These are phyloP conservation scores for Furnarius figulus DNA, from an alignment of 2,113 vertebrate genomes.

Conservation along the genomic window DNA sequence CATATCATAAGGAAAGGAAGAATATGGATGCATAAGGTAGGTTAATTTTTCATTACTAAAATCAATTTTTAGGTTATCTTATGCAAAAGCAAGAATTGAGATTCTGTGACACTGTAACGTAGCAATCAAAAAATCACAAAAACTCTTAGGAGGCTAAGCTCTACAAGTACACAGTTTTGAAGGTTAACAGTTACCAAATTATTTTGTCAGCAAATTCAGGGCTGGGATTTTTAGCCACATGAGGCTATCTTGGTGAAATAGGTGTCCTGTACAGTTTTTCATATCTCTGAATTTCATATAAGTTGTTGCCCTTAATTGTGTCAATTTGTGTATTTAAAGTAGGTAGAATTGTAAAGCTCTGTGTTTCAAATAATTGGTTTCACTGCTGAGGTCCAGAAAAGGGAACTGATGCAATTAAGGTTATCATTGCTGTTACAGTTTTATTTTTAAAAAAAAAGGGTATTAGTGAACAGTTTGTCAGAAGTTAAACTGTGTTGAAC, in stretches of 20 bases:
- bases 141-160: background rate
- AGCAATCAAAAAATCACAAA: background rate
- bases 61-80: background rate
- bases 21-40: constrained; percentile 99
- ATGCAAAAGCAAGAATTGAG: background rate
- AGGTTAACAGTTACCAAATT: background rate
- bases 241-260: background rate
- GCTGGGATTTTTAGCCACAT: background rate
- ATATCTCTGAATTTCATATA: background rate
- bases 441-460: rapidly evolving
- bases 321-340: background rate
- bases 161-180: background rate
- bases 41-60: constrained; percentile 15
- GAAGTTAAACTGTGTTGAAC: background rate
- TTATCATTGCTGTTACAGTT: background rate
- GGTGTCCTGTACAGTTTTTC: background rate
- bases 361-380: background rate
- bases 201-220: background rate
- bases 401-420: background rate
- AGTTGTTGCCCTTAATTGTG: background rate
- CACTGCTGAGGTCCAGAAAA: background rate
- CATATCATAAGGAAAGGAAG: constrained; percentile 95
- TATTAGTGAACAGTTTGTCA: background rate
- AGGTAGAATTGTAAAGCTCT: background rate
- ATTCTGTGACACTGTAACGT: background rate